Base-by-base conservation (phyloP, 2,888 invertebrate genomes). In the Boloria selene region DNA sequence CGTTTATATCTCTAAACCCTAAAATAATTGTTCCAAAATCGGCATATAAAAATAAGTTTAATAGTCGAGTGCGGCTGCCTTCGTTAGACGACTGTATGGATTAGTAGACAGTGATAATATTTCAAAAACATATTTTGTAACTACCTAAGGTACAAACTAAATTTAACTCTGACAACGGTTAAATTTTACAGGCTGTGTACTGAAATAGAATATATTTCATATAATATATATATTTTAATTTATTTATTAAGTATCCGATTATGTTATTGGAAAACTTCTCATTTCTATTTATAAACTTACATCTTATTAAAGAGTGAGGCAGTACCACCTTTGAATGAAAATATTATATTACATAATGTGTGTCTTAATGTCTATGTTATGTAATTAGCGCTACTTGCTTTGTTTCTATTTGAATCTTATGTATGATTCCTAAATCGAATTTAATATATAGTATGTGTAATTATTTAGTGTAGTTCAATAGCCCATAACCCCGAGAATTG, bases 171-270 rank as follows among this genome's bases (percentile, higher is more conserved):
- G 50, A 31, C 49, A 61, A 50, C 56, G 55, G 60, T 63, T 52
- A 51, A 53, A 53, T 52, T 64, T 42, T 65, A 62, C 56, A 67
- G 69, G 69, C 69, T 69, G 69, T 69, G 69, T 54, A 68, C 65
- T 65, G 66, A 66, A 54, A 54, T 66, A 65, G 31, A 58, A 58
- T 50, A 60, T n/a, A n/a, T n/a, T n/a, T n/a, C n/a, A n/a, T n/a
- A n/a, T n/a, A n/a, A n/a, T n/a, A n/a, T 55, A 62, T 52, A 60
- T 63, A 64, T 65, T 26, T 61, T 56, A 49, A 54, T 50, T 26
- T 31, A 42, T 60, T 13, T 26, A 13, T 22, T 44, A 55, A 45
- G 60, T 52, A 13, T 18, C 18, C 14, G 54, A 53, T 55, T 64
- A 50, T 50, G 49, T 56, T 55, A 49, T 66, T 52, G 1, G 31